A percentile compares a stretch with the other conserved stretches of the same genome.
These are phyloP conservation scores for Phalloptychus januarius DNA, from an alignment of 2,797 vertebrate genomes.

Conservation along the genomic window DNA sequence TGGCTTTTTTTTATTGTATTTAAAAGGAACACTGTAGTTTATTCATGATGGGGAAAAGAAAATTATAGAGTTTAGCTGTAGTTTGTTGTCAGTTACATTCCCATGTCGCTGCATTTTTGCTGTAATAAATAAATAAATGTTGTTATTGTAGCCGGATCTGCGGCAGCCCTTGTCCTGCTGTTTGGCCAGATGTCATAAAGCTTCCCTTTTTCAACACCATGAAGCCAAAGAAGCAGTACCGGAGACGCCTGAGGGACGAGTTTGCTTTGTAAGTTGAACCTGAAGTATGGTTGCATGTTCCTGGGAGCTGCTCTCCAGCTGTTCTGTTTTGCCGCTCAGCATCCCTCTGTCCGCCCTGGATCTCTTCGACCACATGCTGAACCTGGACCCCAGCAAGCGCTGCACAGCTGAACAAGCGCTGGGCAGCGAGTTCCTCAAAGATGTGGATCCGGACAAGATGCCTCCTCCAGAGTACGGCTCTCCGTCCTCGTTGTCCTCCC, in stretches of 20 bases:
- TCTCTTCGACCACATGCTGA: constrained; percentile 97
- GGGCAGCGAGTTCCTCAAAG: constrained; percentile 93
- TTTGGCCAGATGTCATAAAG: constrained; percentile 99
- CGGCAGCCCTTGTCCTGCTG: constrained; percentile 96
- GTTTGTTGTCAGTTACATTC: not conserved
- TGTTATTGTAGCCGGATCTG: constrained; percentile 89
- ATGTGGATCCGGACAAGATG: constrained; percentile 97
- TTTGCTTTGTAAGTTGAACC: constrained; percentile 92
- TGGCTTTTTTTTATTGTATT: not conserved
- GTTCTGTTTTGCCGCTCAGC: constrained; percentile 68
- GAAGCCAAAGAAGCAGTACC: constrained; percentile 99
- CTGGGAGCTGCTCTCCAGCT: too few relatives aligned
- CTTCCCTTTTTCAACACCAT: constrained; percentile 99
- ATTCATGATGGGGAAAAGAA: not conserved
- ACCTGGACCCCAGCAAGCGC: constrained; percentile 95
- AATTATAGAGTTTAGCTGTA: too few relatives aligned
- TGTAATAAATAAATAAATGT: constrained; percentile 8
- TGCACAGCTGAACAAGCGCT: constrained; percentile 95
- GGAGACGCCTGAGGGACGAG: constrained; percentile 94
- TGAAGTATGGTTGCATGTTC: not conserved
- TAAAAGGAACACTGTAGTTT: not conserved
- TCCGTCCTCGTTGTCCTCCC: not conserved
- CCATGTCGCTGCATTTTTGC: not conserved
- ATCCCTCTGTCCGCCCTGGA: constrained; percentile 92
- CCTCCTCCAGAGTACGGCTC: constrained; percentile 94